Percentiles rank a stretch among this genome's conserved stretches.
Evolutionary conservation across 2,113 vertebrate species (phyloP).

Genomic region (Syngnathus scovelli): DNA sequence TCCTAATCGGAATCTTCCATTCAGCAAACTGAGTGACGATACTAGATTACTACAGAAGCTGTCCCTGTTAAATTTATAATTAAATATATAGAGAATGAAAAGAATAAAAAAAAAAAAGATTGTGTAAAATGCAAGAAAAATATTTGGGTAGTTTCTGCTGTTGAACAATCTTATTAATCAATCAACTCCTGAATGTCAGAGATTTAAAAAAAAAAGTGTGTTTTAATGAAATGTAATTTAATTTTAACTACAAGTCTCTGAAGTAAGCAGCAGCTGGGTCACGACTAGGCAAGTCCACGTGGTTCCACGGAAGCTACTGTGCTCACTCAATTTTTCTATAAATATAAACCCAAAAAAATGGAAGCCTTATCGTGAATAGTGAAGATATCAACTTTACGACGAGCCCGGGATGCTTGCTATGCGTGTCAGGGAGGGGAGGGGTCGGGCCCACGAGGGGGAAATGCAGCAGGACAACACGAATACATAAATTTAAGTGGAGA

Average conservation of each 20-base stretch:
- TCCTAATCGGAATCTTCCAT: background rate
- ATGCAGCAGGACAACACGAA: constrained; percentile 27
- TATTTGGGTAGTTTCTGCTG: background rate
- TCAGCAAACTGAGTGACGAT: background rate
- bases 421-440: constrained; percentile 64
- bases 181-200: constrained; percentile 46
- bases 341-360: too few relatives aligned
- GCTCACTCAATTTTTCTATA: too few relatives aligned
- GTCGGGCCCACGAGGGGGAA: constrained; percentile 38
- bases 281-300: constrained; percentile 23
- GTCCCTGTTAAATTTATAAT: background rate
- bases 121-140: background rate
- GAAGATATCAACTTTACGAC: constrained; percentile 76
- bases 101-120: background rate
- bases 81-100: background rate
- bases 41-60: background rate
- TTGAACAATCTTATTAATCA: constrained; percentile 58
- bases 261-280: constrained; percentile 54
- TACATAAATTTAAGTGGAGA: constrained; percentile 60
- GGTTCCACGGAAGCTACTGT: too few relatives aligned
- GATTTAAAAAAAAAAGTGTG: constrained; percentile 35
- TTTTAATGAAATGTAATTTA: constrained; percentile 59
- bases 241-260: constrained; percentile 57
- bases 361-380: constrained; percentile 28
- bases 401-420: constrained; percentile 60